These are phyloP conservation scores for Smutsia temminckii DNA, from an alignment of 2,797 vertebrate species.

Conservation along the genomic window DNA sequence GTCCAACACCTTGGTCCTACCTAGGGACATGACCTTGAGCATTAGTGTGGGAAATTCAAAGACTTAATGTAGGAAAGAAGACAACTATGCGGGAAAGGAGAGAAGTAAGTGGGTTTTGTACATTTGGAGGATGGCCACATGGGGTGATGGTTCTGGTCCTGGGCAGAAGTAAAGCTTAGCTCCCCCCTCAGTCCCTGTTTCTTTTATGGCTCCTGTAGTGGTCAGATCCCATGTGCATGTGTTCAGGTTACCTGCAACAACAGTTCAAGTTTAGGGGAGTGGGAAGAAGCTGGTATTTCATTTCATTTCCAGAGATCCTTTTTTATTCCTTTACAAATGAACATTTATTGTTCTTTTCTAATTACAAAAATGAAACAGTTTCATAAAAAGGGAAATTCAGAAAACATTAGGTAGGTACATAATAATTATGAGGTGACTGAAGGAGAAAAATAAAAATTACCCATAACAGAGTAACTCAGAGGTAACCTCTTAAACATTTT, in stretches of 20 bases:
- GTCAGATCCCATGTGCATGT: not conserved
- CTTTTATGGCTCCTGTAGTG: no score
- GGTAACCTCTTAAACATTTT: not conserved
- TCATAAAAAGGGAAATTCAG: not conserved
- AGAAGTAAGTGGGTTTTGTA: not conserved
- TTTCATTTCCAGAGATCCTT: not conserved
- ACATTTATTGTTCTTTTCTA: slow-evolving; percentile 3
- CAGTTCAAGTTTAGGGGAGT: not conserved
- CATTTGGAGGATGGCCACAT: not conserved
- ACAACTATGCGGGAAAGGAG: not conserved
- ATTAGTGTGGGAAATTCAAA: not conserved
- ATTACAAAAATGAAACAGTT: slow-evolving; percentile 31
- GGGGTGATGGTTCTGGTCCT: not conserved
- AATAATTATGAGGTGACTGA: not conserved
- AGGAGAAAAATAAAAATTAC: not conserved
- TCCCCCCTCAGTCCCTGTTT: not conserved
- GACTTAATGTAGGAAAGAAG: not conserved
- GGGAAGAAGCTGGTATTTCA: not conserved
- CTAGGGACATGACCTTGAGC: not conserved
- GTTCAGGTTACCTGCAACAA: not conserved
- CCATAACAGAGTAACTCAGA: not conserved
- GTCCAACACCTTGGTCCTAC: not conserved
- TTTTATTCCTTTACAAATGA: not conserved
- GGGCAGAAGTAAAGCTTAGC: not conserved
- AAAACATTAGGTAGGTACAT: not conserved